Evolutionary conservation across 2,888 invertebrate species (phyloP), one percentile per base, ranked within the genome.

Genomic region (Rhamnusium bicolor): DNA sequence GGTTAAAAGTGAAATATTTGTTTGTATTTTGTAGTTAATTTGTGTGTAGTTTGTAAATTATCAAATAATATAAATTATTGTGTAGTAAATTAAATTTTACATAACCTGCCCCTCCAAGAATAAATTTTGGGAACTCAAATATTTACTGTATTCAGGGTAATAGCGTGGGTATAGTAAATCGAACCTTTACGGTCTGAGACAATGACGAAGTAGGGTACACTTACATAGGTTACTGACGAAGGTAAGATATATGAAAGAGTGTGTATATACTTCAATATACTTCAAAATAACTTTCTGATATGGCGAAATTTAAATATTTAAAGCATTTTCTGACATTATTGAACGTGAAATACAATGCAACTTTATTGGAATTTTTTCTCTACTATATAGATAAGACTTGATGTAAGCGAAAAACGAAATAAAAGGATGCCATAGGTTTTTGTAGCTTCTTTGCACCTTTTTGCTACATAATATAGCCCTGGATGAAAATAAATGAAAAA

Each of bases 151-250:
- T 21, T 46, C 61, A 27, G 47, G 14, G 63, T 29, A 63, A 65
- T 62, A 65, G 47, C 56, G 63, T 70, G 27, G 56, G 29, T 49
- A 66, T 67, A 29, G 68, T 62, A 61, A 68, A 72, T 72, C 67
- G 72, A 68, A 68, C 49, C 24, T 62, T 62, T 32, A 68, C 56
- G 47, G 62, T 27, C 62, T 46, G 19, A 62, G 68, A 72, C 72
- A 72, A 49, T 61, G 72, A 72, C 61, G 61, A 56, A 72, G 68
- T 72, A 67, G 27, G 58, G 60, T 47, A 56, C 14, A 5, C 29
- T 32, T 63, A n/a, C n/a, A n/a, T n/a, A 24, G 58, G 56, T 29
- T 47, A 63, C 49, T 68, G 61, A 47, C 47, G 24, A 16, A 63
- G 51, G 51, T 49, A 12, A 49, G 62, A 56, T 68, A 67, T 67